Conservation (phyloP, 2,797 vertebrate species). For the Cyclura pinguis region DNA sequence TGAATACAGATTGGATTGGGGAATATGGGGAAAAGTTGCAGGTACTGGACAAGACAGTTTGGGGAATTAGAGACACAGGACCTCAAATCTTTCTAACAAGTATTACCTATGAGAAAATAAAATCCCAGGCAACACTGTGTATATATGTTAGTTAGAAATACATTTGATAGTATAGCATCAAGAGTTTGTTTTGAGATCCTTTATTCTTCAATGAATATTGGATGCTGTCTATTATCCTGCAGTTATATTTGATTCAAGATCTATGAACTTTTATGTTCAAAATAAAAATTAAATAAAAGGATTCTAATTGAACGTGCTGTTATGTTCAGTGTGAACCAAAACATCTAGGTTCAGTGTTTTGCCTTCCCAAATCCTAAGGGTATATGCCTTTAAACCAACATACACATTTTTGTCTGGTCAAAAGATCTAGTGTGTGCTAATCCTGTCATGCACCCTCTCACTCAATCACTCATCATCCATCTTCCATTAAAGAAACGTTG, state of each 20-base stretch:
- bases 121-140: no score
- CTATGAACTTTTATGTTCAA: constrained; percentile 62
- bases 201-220: constrained; percentile 17
- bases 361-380: constrained; percentile 76
- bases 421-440: constrained; percentile 80
- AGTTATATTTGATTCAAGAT: constrained; percentile 61
- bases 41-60: no score
- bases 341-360: constrained; percentile 70
- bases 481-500: constrained; percentile 76
- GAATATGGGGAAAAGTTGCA: no score
- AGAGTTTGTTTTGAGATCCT: constrained; percentile 70
- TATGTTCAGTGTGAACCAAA: constrained; percentile 71
- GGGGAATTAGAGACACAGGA: no score
- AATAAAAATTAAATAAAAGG: constrained; percentile 46
- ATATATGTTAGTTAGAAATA: constrained; percentile 25
- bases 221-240: constrained; percentile 48
- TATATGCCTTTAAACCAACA: constrained; percentile 72
- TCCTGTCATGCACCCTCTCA: constrained; percentile 72
- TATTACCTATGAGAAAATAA: no score
- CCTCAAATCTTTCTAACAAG: no score
- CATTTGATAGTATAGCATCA: constrained; percentile 54
- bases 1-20: no score
- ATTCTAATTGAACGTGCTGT: constrained; percentile 68
- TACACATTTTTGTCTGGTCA: constrained; percentile 66
- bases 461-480: constrained; percentile 75